phyloP scores from a whole-genome alignment of 2,797 vertebrate species.

The Cossypha heuglini region DNA sequence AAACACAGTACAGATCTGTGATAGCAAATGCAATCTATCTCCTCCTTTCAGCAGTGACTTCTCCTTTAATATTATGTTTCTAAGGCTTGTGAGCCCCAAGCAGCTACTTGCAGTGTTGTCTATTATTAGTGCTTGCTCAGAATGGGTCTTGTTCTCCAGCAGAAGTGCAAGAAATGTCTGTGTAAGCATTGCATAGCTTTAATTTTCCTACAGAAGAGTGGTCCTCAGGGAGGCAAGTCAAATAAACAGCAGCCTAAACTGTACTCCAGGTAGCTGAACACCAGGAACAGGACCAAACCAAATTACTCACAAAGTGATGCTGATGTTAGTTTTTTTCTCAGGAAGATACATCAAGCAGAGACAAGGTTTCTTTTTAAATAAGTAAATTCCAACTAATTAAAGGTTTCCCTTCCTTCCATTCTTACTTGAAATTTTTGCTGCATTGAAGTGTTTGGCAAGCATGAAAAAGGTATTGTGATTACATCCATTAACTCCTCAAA shows the following conservation, averaged over 20 bases:
- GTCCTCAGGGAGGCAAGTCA: conserved; percentile 31
- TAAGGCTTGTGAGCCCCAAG: background rate
- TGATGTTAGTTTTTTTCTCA: conserved; percentile 31
- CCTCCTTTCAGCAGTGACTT: background rate
- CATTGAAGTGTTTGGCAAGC: background rate
- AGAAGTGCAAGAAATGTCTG: conserved; percentile 45
- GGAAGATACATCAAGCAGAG: background rate
- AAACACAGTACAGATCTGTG: background rate
- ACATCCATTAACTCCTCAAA: background rate
- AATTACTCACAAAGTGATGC: conserved; percentile 19
- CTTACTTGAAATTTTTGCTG: background rate
- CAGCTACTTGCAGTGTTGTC: background rate
- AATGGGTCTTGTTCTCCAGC: background rate
- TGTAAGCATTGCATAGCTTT: conserved; percentile 48
- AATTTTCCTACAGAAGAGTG: conserved; percentile 8
- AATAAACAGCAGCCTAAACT: conserved; percentile 54
- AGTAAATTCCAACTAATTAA: conserved; percentile 30
- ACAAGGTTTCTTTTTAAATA: background rate
- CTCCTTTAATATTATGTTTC: background rate
- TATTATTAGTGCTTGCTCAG: conserved; percentile 44
- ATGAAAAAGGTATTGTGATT: background rate
- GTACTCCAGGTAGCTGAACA: background rate
- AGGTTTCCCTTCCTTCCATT: background rate
- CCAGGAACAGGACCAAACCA: background rate
- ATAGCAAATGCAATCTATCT: background rate